Evolutionary conservation across 2,888 invertebrate genomes (phyloP), one percentile per base, ranked within the genome.

Genomic region (Hofmannophila pseudospretella): DNA sequence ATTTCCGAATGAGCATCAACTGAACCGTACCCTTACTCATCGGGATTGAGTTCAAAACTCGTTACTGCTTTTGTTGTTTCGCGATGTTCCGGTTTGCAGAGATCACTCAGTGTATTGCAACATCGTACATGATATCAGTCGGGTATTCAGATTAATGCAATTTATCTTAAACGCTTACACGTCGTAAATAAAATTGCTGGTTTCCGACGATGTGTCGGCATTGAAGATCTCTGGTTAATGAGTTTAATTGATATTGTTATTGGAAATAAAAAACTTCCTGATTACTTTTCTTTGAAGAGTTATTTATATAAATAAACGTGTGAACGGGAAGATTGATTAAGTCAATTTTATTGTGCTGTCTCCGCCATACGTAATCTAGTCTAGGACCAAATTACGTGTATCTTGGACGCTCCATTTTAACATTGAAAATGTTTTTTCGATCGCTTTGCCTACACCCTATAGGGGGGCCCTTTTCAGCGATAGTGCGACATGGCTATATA

Each of bases 151-250:
- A 86, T 86, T 84, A 85, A 84, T 86, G 85, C 82, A 84, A 85
- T 86, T 85, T 84, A 81, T 85, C 81, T 86, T 86, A 86, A 86
- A 82, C 76, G 85, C 80, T 84, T 84, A 77, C 85, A 85, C 82
- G 81, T 84, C 84, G 76, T 85, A 86, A 84, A 86, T 86, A 82
- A 86, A 84, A 86, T 84, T 81, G 77, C 75, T 69, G 74, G 75
- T 77, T 73, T 65, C 66, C 65, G 71, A 68, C 62, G 67, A 64
- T 59, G 59, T 57, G 53, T 58, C 56, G 42, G 52, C 54, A 57
- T 56, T 54, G 67, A 75, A 73, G 74, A 71, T 67, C 65, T 60
- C 48, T 50, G 55, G 66, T 73, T 70, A 71, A 72, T 72, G 59
- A 70, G 59, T 72, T 77, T 76, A 77, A 78, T 79, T 79, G 77